These are phyloP conservation scores for Chelonus insularis DNA, from an alignment of 1,140 invertebrate genomes.

Conservation along the genomic window DNA sequence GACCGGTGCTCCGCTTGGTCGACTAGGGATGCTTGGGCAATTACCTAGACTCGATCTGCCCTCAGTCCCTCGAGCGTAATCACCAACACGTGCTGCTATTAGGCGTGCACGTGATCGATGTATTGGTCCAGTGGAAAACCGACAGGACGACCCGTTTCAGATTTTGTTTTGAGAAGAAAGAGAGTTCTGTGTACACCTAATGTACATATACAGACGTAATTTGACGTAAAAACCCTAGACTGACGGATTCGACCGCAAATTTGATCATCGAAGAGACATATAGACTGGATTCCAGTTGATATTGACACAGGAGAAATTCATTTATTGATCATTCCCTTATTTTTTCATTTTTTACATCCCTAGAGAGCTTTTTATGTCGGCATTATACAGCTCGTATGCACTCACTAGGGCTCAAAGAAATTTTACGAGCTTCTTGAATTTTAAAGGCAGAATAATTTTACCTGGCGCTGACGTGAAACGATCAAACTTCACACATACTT, in stretches of 20 bases:
- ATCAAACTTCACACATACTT: constrained; percentile 16
- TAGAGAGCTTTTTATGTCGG: constrained; percentile 4
- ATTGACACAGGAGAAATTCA: constrained; percentile 3
- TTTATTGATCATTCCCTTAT: neutral
- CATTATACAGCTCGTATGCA: constrained; percentile 5
- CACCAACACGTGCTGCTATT: constrained; percentile 53
- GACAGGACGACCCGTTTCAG: neutral
- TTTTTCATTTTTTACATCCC: neutral
- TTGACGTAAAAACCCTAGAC: no score
- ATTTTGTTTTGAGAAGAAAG: neutral
- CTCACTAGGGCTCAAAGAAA: neutral
- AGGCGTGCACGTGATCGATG: constrained; percentile 52
- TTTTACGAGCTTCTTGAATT: constrained; percentile 16
- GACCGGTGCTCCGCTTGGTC: constrained; percentile 15
- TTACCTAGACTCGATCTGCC: constrained; percentile 52
- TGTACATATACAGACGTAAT: neutral
- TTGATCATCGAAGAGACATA: neutral
- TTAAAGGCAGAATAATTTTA: constrained; percentile 14
- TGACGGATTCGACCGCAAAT: neutral
- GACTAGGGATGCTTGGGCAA: constrained; percentile 39
- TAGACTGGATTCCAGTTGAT: neutral
- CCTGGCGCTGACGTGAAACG: constrained; percentile 13
- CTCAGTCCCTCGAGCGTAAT: constrained; percentile 51
- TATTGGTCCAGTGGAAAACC: constrained; percentile 38
- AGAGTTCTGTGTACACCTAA: neutral